Percentiles rank a stretch among this genome's conserved stretches.
Conservation (phyloP, 2,888 invertebrate genomes). For the Lissonota sp. region DNA sequence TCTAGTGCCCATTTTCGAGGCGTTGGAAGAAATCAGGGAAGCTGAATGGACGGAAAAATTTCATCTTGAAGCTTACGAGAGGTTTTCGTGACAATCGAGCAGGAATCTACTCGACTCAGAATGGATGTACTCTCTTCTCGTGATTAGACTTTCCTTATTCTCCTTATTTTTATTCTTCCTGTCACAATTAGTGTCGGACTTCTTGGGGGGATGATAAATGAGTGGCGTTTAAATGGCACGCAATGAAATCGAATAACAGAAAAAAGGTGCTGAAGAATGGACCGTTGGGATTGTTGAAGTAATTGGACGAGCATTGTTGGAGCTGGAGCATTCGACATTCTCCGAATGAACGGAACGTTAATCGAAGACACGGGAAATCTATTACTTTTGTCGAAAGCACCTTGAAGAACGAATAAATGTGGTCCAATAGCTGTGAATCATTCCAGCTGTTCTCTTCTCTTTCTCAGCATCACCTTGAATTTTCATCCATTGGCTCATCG, state of each 20-base stretch:
- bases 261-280: conserved; percentile 33
- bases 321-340: background rate
- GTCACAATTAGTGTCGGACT: conserved; percentile 9
- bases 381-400: background rate
- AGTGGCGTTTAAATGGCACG: too few species aligned
- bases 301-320: conserved; percentile 35
- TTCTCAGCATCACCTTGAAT: conserved; percentile 40
- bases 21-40: conserved; percentile 17
- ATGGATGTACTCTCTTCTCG: conserved; percentile 13
- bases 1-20: background rate
- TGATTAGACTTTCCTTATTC: background rate
- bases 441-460: conserved; percentile 13
- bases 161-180: conserved; percentile 8
- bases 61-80: background rate
- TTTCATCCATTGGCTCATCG: conserved; percentile 17
- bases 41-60: background rate
- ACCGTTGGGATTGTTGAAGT: conserved; percentile 17
- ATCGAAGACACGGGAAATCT: conserved; percentile 14
- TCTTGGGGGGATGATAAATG: too few species aligned
- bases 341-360: conserved; percentile 26
- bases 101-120: conserved; percentile 19
- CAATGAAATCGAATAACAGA: background rate
- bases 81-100: conserved; percentile 14
- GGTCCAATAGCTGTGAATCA: conserved; percentile 30
- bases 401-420: conserved; percentile 11